Evolutionary conservation across 2,797 vertebrate species (phyloP), one percentile per base, ranked within the genome.

Genomic region (Cynopterus sphinx): DNA sequence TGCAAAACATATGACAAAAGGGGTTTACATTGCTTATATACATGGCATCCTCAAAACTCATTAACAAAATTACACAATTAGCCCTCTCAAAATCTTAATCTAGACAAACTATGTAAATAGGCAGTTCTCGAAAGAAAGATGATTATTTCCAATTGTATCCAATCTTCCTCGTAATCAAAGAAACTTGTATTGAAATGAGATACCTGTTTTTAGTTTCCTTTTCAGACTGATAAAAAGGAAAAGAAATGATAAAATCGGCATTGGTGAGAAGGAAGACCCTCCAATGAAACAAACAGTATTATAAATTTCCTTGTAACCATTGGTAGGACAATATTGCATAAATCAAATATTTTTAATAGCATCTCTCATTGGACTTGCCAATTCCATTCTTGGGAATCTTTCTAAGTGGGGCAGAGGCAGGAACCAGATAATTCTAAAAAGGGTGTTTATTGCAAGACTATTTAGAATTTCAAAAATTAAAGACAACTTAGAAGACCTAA

Each of bases 21-120:
- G n/a, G 39, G 55, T 87, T 90, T 78, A 68, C 39, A 87, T 39
- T 79, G 39, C 87, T 95, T 94, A 55, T 36, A 53, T 67, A 61
- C 15, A 49, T 7, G 26, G 31, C 82, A 91, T 61, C 49, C 39
- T 84, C 90, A n/a, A 73, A 67, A 90, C 87, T 89, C 49, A 90
- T 79, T 63, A 67, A 86, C 84, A 92, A 77, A 89, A 79, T 78
- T 85, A 70, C 33, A 26, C 7, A 36, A 53, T 87, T 36, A 39
- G 13, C 13, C 53, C 6, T 88, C 49, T 73, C 19, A 28, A 83
- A 86, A 75, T 84, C 33, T 70, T 67, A 89, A 90, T 94, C 70
- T 87, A 59, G 61, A 74, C 51, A 85, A 92, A 73, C 63, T 73
- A 57, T 71, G 53, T 82, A 92, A 86, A 26, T 39, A 22, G 51